A percentile compares a stretch with the other conserved stretches of the same genome.
Conservation (phyloP, 2,797 vertebrate species). For the Tauraco hartlaubi region DNA sequence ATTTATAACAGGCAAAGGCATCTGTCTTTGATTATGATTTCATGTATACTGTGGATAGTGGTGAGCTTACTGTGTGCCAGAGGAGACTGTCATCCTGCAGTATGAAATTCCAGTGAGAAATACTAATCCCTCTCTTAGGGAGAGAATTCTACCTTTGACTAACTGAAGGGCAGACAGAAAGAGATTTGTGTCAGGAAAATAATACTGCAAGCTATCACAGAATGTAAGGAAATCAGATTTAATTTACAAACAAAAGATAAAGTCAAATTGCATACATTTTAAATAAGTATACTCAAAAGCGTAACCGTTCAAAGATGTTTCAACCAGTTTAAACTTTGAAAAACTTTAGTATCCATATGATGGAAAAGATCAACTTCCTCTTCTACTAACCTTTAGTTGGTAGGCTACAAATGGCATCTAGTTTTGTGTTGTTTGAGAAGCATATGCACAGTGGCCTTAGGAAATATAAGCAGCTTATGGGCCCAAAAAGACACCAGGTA, state of each 20-base stretch:
- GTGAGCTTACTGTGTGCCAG: slow-evolving; percentile 65
- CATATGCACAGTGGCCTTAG: background rate
- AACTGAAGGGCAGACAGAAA: slow-evolving; percentile 75
- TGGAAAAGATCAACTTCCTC: background rate
- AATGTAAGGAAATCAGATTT: slow-evolving; percentile 71
- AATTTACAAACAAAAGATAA: slow-evolving; percentile 36
- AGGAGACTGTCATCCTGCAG: slow-evolving; percentile 68
- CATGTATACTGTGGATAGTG: slow-evolving; percentile 65
- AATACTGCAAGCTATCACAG: slow-evolving; percentile 68
- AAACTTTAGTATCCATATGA: background rate
- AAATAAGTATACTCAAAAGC: background rate
- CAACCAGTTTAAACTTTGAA: background rate
- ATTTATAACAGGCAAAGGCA: slow-evolving; percentile 73
- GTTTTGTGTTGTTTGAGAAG: background rate
- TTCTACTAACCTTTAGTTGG: background rate
- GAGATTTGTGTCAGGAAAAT: slow-evolving; percentile 80
- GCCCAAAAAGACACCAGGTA: background rate
- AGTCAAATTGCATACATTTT: background rate
- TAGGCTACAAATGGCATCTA: background rate
- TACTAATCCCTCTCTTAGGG: slow-evolving; percentile 74
- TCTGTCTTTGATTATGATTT: slow-evolving; percentile 82
- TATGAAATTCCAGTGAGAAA: slow-evolving; percentile 74
- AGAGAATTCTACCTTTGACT: slow-evolving; percentile 78
- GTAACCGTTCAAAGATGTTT: background rate
- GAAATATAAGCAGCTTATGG: background rate